Percentiles rank a stretch among this genome's conserved stretches.
These are phyloP conservation scores for Pollicipes pollicipes DNA, from an alignment of 1,140 invertebrate genomes.

Conservation along the genomic window DNA sequence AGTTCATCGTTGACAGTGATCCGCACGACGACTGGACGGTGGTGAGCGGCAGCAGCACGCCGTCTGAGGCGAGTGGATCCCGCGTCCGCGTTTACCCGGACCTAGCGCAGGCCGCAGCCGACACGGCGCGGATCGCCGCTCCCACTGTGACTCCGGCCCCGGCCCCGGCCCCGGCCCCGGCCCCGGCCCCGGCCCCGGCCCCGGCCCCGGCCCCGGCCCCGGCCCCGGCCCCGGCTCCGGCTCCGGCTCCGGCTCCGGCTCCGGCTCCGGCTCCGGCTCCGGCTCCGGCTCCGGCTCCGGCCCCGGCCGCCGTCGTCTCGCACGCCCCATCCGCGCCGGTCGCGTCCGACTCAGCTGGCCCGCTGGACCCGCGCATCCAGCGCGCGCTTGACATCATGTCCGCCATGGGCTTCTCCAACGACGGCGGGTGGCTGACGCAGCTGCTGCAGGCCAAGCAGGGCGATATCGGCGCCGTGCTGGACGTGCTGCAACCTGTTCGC, in stretches of 20 bases:
- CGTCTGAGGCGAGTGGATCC: neutral
- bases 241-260: neutral
- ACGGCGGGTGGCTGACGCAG: constrained; percentile 40
- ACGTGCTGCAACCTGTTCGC: constrained; percentile 35
- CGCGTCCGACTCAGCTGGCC: constrained; percentile 1
- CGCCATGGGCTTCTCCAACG: constrained; percentile 63
- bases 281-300: too few species aligned
- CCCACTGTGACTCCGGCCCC: constrained; percentile 3
- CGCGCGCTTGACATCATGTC: constrained; percentile 45
- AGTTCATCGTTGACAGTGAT: constrained; percentile 3
- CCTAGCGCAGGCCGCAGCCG: neutral
- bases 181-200: constrained; percentile 8
- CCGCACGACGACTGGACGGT: constrained; percentile 19
- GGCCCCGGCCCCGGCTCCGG: constrained; percentile 8
- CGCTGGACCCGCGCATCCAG: constrained; percentile 37
- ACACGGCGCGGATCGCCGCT: constrained; percentile 29
- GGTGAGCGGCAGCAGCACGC: constrained; percentile 11
- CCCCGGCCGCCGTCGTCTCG: too few species aligned
- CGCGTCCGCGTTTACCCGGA: neutral
- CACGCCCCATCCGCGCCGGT: neutral
- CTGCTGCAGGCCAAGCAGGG: constrained; percentile 40
- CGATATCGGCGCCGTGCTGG: constrained; percentile 48
- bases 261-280: constrained; percentile 4
- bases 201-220: constrained; percentile 17
- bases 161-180: constrained; percentile 3